Base-by-base conservation (phyloP, 2,888 invertebrate species). In the Dugesia japonica region DNA sequence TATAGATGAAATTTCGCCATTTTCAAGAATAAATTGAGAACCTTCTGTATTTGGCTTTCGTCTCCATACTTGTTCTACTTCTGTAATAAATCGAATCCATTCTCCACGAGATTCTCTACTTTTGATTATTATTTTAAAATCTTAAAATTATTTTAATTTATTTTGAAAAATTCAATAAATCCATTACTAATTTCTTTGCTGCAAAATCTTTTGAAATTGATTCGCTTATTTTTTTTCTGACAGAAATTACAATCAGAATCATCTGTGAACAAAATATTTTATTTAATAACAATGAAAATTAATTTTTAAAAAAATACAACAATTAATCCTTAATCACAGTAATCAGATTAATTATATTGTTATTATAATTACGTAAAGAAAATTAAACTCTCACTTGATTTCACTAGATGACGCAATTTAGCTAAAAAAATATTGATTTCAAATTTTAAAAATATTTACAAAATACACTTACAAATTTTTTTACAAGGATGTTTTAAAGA, bases 131-230 rank as follows among this genome's bases (percentile, higher is more conserved):
- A 56, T n/a, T 56, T 56, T 56, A 7, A 56, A 7, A 20, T 56
- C 56, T 56, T n/a, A 56, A 56, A 4, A 56, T 4, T 4, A n/a
- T 13, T 13, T 38, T 38, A 17, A 38, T 38, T 17, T n/a, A n/a
- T 56, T 56, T 56, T 56, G n/a, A 4, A 1, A 20, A 38, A 56
- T 13, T 4, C 31, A 31, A 31, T 13, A 31, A 31, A 31, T 13
- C 4, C 4, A 20, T 56, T 56, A 56, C 56, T 56, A 9, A 56
- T 56, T 56, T 56, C 56, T n/a, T 56, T 56, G 56, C 56, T 56
- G 56, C 56, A 56, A 56, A 56, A 56, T 56, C 56, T 56, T n/a
- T 56, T 56, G 17, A 56, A 56, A 23, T 56, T 56, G 17, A 56
- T 56, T 56, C 56, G 4, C n/a, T n/a, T 56, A 56, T n/a, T 56